A percentile compares a stretch with the other conserved stretches of the same genome.
Evolutionary conservation across 64 coral and sea anemone species (phyloP).

Genomic region (Montipora sp.): DNA sequence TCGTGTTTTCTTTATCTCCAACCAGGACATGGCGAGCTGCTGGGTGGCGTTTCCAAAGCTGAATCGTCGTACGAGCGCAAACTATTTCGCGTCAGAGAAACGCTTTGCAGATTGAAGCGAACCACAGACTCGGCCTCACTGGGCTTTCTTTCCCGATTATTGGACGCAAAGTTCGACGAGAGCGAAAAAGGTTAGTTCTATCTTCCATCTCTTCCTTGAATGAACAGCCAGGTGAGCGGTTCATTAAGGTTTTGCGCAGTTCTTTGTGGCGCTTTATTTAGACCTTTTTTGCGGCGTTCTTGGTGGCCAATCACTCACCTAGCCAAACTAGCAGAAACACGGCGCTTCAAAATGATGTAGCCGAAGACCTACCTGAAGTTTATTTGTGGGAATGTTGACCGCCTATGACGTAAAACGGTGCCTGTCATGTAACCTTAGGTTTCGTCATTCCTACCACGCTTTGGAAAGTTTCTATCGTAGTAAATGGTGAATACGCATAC

Average conservation of each 20-base stretch:
- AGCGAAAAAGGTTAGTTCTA: conserved; percentile 25
- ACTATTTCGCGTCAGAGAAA: conserved; percentile 44
- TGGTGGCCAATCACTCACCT: too few relatives aligned
- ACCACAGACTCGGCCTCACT: conserved; percentile 57
- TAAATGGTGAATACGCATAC: too few relatives aligned
- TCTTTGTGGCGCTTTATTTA: too few relatives aligned
- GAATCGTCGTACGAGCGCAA: conserved; percentile 62
- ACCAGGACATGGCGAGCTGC: conserved; percentile 2
- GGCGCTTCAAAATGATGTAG: too few relatives aligned
- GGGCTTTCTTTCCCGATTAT: conserved; percentile 37
- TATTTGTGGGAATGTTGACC: background rate
- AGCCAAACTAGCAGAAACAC: too few relatives aligned
- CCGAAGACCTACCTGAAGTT: too few relatives aligned
- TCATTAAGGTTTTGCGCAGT: too few relatives aligned
- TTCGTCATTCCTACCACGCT: background rate
- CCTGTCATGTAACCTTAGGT: background rate
- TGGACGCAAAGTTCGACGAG: conserved; percentile 40
- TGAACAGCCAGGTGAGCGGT: background rate
- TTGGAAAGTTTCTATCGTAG: too few relatives aligned
- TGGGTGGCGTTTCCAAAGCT: background rate
- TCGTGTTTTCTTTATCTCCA: background rate
- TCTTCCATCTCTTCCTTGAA: background rate
- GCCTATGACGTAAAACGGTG: background rate
- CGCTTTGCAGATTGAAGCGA: conserved; percentile 49
- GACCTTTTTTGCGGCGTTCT: too few relatives aligned